A percentile compares a stretch with the other conserved stretches of the same genome.
These are phyloP conservation scores for Neoascia interrupta DNA, from an alignment of 2,888 invertebrate genomes.

Conservation along the genomic window DNA sequence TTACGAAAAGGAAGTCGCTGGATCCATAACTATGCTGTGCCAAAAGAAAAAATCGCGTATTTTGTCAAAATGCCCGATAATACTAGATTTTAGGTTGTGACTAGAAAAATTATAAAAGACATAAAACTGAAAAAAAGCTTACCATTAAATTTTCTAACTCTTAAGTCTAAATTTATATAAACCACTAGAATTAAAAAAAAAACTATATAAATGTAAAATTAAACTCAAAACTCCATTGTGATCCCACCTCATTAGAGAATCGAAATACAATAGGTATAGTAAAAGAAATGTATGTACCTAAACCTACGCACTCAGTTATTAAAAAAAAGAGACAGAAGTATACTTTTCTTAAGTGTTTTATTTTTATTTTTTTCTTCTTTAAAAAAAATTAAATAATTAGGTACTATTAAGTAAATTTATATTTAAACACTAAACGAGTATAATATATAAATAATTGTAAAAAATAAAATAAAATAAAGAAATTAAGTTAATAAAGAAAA, in stretches of 20 bases:
- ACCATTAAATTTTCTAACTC: slow-evolving; percentile 29
- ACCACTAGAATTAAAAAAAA: not conserved
- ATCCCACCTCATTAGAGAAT: slow-evolving; percentile 63
- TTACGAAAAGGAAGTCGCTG: slow-evolving; percentile 92
- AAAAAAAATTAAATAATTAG: slow-evolving; percentile 56
- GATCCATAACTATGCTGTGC: slow-evolving; percentile 93
- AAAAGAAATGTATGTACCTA: no score
- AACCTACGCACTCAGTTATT: slow-evolving; percentile 16
- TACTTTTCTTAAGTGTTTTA: slow-evolving; percentile 24
- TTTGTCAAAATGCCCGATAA: slow-evolving; percentile 92
- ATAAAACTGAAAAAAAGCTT: slow-evolving; percentile 16
- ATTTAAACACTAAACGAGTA: slow-evolving; percentile 54
- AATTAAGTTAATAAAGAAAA: slow-evolving; percentile 37
- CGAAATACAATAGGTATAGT: slow-evolving; percentile 37
- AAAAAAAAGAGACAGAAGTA: no score
- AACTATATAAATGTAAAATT: slow-evolving; percentile 13
- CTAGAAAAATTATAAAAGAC: slow-evolving; percentile 16
- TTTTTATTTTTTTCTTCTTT: slow-evolving; percentile 12
- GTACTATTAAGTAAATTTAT: slow-evolving; percentile 56
- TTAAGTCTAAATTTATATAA: slow-evolving; percentile 12
- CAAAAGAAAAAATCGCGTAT: slow-evolving; percentile 89
- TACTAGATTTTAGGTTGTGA: slow-evolving; percentile 84
- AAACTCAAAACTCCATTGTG: slow-evolving; percentile 68
- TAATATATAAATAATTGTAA: slow-evolving; percentile 53
- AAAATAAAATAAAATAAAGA: slow-evolving; percentile 42